A percentile compares a stretch with the other conserved stretches of the same genome.
These are phyloP conservation scores for Porites evermanni DNA, from an alignment of 92 coral and sea anemone genomes.

Conservation along the genomic window DNA sequence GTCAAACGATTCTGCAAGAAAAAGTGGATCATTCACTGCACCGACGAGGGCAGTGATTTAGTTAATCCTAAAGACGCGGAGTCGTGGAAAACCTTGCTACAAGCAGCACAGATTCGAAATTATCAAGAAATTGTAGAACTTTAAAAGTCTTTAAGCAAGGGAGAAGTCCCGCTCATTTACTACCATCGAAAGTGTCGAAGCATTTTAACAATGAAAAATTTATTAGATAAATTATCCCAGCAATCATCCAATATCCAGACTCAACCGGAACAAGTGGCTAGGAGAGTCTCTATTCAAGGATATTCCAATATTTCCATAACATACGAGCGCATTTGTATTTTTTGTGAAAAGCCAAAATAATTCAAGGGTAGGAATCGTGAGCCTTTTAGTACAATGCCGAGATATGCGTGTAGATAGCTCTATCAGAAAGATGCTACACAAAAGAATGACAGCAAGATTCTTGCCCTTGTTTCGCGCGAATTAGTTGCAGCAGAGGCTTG, in stretches of 20 bases:
- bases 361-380: slow-evolving; percentile 62
- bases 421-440: slow-evolving; percentile 45
- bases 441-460: slow-evolving; percentile 53
- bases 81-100: slow-evolving; percentile 65
- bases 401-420: slow-evolving; percentile 53
- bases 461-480: slow-evolving; percentile 58
- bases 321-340: slow-evolving; percentile 55
- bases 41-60: too few species aligned
- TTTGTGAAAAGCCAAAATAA: slow-evolving; percentile 64
- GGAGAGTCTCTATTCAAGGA: slow-evolving; percentile 51
- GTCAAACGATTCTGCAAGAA: too few species aligned
- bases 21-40: too few species aligned
- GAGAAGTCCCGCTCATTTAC: slow-evolving; percentile 38
- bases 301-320: slow-evolving; percentile 48
- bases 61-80: slow-evolving; percentile 47
- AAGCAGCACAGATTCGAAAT: slow-evolving; percentile 62
- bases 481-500: too few species aligned
- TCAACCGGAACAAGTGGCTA: slow-evolving; percentile 21
- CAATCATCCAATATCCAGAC: slow-evolving; percentile 25
- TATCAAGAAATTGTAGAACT: slow-evolving; percentile 50
- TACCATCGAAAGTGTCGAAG: too few species aligned
- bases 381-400: slow-evolving; percentile 49
- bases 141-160: slow-evolving; percentile 35
- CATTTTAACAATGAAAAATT: slow-evolving; percentile 67
- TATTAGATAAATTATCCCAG: slow-evolving; percentile 48